Conservation (phyloP, 2,888 invertebrate genomes). For the Esperia sulphurella region DNA sequence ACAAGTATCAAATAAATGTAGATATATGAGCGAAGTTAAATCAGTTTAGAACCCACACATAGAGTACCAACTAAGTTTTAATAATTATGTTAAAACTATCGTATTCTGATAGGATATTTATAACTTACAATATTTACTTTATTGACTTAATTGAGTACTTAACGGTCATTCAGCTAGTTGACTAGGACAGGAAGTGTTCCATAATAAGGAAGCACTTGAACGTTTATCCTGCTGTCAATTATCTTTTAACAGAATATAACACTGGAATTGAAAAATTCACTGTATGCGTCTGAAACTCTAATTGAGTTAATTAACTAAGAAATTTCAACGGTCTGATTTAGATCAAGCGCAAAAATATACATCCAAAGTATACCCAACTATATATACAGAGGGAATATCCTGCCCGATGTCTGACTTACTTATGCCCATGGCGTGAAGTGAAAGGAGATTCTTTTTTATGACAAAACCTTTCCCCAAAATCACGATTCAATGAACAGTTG, state of each 20-base stretch:
- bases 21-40: too few relatives aligned
- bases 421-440: too few relatives aligned
- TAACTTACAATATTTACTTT: neutral
- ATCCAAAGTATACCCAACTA: too few relatives aligned
- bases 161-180: neutral
- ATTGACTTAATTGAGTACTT: constrained; percentile 2
- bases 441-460: too few relatives aligned
- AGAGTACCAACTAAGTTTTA: neutral
- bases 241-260: neutral
- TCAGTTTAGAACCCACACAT: too few relatives aligned
- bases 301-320: neutral
- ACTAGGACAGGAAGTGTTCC: constrained; percentile 38
- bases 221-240: constrained; percentile 15
- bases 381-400: too few relatives aligned
- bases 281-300: neutral
- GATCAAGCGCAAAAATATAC: too few relatives aligned
- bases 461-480: too few relatives aligned
- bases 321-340: too few relatives aligned
- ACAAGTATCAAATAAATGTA: too few relatives aligned
- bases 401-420: too few relatives aligned
- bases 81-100: neutral
- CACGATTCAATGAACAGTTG: too few relatives aligned
- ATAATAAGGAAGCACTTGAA: constrained; percentile 50
- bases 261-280: neutral
- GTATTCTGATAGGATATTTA: neutral